Evolutionary conservation across 2,888 invertebrate genomes (phyloP).

Genomic region (Oithona nana): DNA sequence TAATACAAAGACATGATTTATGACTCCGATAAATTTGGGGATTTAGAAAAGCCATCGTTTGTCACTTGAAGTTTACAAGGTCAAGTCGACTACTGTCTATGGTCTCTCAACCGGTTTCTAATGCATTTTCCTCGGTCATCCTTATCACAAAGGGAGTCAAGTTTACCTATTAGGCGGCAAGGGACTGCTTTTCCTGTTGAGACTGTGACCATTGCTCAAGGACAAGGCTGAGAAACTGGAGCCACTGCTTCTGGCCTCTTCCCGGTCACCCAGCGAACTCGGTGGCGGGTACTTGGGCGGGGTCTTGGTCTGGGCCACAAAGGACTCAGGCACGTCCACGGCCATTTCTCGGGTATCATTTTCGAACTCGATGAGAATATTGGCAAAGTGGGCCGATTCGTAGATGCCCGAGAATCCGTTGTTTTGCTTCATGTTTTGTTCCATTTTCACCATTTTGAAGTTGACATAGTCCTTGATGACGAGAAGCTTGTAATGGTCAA

Average conservation of each 20-base stretch:
- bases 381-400: constrained; percentile 13
- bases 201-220: neutral
- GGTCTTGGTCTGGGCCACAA: constrained; percentile 72
- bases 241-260: neutral
- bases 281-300: constrained; percentile 49
- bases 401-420: neutral
- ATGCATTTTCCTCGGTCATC: too few species aligned
- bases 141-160: too few species aligned
- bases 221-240: neutral
- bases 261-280: neutral
- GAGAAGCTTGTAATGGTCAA: neutral
- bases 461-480: too few species aligned
- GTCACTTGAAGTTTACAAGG: too few species aligned
- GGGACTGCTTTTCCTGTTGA: neutral
- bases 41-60: too few species aligned
- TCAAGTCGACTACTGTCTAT: too few species aligned
- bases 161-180: neutral
- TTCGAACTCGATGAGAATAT: constrained; percentile 16
- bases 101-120: too few species aligned
- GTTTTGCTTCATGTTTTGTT: neutral
- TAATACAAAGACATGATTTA: too few species aligned
- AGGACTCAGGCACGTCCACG: constrained; percentile 89
- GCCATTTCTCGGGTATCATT: constrained; percentile 63
- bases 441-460: neutral
- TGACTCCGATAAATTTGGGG: too few species aligned